Evolutionary conservation across 1,140 invertebrate genomes (phyloP).

Genomic region (Mesaphorura yosii): DNA sequence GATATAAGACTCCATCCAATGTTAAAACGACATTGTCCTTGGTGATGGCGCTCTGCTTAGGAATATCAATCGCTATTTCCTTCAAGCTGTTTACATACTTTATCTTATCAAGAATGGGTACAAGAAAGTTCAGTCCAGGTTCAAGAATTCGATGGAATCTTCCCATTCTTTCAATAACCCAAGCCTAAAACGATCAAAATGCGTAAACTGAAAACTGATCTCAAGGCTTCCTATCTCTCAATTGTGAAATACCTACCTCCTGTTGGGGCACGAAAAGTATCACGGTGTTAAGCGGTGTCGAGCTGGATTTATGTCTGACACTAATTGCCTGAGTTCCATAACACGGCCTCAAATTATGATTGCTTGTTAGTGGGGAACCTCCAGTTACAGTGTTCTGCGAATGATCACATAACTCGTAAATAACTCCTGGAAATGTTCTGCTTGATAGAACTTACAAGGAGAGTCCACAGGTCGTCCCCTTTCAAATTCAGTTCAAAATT

Average conservation of each 20-base stretch:
- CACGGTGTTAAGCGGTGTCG: too few relatives aligned
- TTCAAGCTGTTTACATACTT: slow-evolving; percentile 98
- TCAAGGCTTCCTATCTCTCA: neutral
- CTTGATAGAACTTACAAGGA: too few relatives aligned
- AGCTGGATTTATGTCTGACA: too few relatives aligned
- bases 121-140: slow-evolving; percentile 85
- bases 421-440: too few relatives aligned
- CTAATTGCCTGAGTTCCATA: too few relatives aligned
- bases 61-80: slow-evolving; percentile 98
- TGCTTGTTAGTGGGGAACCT: too few relatives aligned
- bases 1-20: slow-evolving; percentile 95
- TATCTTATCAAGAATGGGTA: slow-evolving; percentile 84
- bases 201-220: slow-evolving; percentile 21
- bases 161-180: slow-evolving; percentile 98
- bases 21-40: slow-evolving; percentile 89
- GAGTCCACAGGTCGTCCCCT: too few relatives aligned
- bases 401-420: too few relatives aligned
- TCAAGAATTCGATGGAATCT: slow-evolving; percentile 85
- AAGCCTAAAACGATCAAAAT: slow-evolving; percentile 55
- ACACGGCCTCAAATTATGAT: too few relatives aligned
- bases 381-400: too few relatives aligned
- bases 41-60: slow-evolving; percentile 96
- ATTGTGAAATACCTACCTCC: slow-evolving; percentile 52
- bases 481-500: too few relatives aligned
- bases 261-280: slow-evolving; percentile 98